Percentiles rank a stretch among this genome's conserved stretches.
These are phyloP conservation scores for Sphenodon punctatus DNA, from an alignment of 2,797 vertebrate species.

Conservation along the genomic window DNA sequence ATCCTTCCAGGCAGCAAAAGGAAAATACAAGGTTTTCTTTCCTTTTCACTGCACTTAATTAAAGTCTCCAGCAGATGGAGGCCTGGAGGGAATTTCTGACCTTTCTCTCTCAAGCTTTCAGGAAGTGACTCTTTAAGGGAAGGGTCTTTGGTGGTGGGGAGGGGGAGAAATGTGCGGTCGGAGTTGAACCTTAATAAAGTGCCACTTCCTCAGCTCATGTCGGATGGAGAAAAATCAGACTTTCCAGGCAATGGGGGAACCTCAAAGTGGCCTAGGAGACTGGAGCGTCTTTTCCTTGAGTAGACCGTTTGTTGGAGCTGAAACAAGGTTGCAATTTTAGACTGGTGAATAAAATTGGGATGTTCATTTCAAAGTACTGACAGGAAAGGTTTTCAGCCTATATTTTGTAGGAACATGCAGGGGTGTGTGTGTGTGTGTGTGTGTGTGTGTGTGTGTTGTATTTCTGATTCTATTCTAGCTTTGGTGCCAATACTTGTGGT, in stretches of 20 bases:
- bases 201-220: accelerated
- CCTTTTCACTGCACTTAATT: not conserved
- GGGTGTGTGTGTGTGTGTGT: no score
- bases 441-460: no score
- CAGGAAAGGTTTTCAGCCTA: no score
- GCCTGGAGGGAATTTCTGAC: constrained; percentile 25
- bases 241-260: not conserved
- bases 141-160: not conserved
- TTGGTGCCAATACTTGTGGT: no score
- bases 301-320: no score
- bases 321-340: no score
- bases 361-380: no score
- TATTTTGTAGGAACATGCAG: no score
- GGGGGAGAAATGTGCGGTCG: not conserved
- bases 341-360: no score
- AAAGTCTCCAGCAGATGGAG: constrained; percentile 15
- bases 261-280: not conserved
- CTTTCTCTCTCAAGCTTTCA: constrained; percentile 39
- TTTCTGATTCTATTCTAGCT: no score
- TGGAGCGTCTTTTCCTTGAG: not conserved
- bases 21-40: not conserved
- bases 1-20: not conserved
- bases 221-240: not conserved
- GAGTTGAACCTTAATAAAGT: not conserved
- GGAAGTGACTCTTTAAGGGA: not conserved